A percentile compares a stretch with the other conserved stretches of the same genome.
Evolutionary conservation across 2,797 vertebrate species (phyloP).

Genomic region (Chloroceryle inda): DNA sequence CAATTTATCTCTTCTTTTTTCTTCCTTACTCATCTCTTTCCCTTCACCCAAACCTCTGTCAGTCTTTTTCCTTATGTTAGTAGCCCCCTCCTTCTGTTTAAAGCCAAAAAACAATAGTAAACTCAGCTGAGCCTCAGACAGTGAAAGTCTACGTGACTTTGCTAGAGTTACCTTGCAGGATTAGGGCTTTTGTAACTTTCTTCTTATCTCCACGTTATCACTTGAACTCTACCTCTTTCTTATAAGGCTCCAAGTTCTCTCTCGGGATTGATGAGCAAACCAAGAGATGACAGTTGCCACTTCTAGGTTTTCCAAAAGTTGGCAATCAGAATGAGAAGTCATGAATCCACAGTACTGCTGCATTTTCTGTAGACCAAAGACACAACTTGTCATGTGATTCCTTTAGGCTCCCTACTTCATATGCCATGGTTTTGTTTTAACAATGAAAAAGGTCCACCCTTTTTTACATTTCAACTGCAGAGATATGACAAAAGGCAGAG

Average conservation of each 20-base stretch:
- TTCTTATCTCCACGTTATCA: constrained; percentile 24
- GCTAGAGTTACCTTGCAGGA: not conserved
- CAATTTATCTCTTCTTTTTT: not conserved
- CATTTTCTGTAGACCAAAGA: constrained; percentile 61
- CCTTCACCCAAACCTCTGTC: not conserved
- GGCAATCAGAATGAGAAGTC: constrained; percentile 69
- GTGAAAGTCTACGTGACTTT: not conserved
- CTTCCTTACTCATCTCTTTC: not conserved
- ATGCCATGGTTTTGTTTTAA: constrained; percentile 61
- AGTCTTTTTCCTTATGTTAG: not conserved
- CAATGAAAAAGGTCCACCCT: constrained; percentile 69
- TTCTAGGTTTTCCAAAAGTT: constrained; percentile 46
- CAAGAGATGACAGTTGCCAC: constrained; percentile 44
- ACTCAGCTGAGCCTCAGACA: not conserved
- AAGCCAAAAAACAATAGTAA: not conserved
- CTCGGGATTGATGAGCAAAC: constrained; percentile 6
- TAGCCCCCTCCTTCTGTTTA: not conserved
- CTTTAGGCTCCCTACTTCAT: constrained; percentile 40
- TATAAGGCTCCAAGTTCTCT: constrained; percentile 22
- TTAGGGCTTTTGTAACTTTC: constrained; percentile 20
- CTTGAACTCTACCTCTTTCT: constrained; percentile 38
- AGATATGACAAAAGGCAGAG: constrained; percentile 77
- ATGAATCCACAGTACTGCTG: constrained; percentile 44
- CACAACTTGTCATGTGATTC: constrained; percentile 54
- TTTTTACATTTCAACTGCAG: constrained; percentile 56